Evolutionary conservation across 2,113 vertebrate species (phyloP), one percentile per base, ranked within the genome.

Genomic region (Anolis sagrei): DNA sequence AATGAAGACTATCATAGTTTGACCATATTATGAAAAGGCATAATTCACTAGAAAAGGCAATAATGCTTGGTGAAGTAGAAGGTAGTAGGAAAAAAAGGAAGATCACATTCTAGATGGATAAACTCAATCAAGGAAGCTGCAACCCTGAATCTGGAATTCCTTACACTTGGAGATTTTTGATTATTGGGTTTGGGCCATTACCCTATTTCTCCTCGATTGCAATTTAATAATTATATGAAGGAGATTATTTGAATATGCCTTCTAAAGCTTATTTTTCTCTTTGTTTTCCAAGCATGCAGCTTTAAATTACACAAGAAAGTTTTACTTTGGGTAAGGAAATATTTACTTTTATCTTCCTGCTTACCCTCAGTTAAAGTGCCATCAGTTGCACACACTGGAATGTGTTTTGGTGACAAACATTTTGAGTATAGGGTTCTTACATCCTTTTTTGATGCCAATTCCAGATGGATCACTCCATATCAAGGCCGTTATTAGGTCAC

Each of bases 371-470:
- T 5, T 10, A 25, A 62, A 83, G 13, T 44, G 25, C 18, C 2
- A 25, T 86, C 34, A 6, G 87, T 88, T 79, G 8, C 79, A 81
- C 36, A 2, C 32, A 5, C 58, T 48, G 64, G 14, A 32, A n/a
- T 75, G 29, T 49, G 51, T 64, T 88, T 87, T 88, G 51, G 64
- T 90, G 81, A 36, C 83, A 80, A 29, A 0, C 27, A 7, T 9
- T 27, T 54, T 76, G 69, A 29, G 21, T 91, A 34, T 34, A 77
- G 27, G 69, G 72, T 70, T 86, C 88, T 58, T 16, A 18, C 14
- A 36, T 79, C 89, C 39, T 3, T 92, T 88, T 87, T 79, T 79
- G 70, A 72, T 81, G 81, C 73, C 69, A 75, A 29, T 39, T 36
- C n/a, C 76, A 84, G 5, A 61, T 32, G 49, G 49, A 76, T 69